Conservation (phyloP, 2,888 invertebrate species). For the Didymodactylos carnosus region DNA sequence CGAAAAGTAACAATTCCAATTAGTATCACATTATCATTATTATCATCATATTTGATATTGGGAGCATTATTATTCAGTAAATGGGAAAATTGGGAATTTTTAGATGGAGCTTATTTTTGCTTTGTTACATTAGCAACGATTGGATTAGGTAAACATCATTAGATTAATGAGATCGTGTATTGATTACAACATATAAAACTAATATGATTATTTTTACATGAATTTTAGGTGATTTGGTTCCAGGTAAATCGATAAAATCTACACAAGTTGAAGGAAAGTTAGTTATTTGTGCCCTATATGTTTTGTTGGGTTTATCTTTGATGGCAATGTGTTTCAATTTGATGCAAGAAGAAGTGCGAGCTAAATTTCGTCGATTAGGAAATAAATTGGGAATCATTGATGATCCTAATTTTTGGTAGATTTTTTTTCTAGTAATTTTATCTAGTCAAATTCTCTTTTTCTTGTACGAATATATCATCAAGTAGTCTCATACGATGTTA, state of each 20-base stretch:
- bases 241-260: conserved; percentile 6
- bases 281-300: conserved; percentile 3
- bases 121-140: conserved; percentile 13
- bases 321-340: conserved; percentile 14
- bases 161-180: no score
- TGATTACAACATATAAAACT: no score
- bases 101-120: conserved; percentile 14
- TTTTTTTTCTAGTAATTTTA: no score
- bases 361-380: conserved; percentile 3
- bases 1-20: conserved; percentile 13
- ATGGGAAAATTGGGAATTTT: conserved; percentile 1
- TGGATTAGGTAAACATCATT: conserved; percentile 10
- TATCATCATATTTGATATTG: conserved; percentile 4
- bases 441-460: no score
- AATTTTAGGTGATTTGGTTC: conserved; percentile 13
- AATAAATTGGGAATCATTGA: conserved; percentile 10
- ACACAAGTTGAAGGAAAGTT: background rate
- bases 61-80: conserved; percentile 6
- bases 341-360: conserved; percentile 8
- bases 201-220: no score
- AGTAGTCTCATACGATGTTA: no score
- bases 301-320: conserved; percentile 8
- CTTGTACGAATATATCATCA: no score
- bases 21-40: conserved; percentile 10
- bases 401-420: conserved; percentile 13